These are phyloP conservation scores for Engystomops pustulosus DNA, from an alignment of 2,113 vertebrate genomes.

Conservation along the genomic window DNA sequence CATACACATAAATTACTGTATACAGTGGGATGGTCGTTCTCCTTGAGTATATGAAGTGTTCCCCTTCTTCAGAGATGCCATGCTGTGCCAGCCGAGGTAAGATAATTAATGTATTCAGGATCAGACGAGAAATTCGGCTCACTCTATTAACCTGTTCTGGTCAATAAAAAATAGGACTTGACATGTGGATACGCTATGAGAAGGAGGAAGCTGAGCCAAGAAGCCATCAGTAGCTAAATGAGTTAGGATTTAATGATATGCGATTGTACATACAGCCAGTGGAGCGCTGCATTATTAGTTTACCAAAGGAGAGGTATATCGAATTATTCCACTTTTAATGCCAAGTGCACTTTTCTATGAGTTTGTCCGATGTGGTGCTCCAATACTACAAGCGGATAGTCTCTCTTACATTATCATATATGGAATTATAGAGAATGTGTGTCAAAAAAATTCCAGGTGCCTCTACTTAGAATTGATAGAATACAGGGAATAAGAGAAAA, in stretches of 20 bases:
- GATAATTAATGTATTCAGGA: slow-evolving; percentile 1
- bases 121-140: background rate
- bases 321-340: too few relatives aligned
- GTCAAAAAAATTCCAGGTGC: too few relatives aligned
- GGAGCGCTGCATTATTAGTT: background rate
- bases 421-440: too few relatives aligned
- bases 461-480: too few relatives aligned
- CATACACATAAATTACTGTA: background rate
- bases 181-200: background rate
- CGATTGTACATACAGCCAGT: background rate
- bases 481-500: too few relatives aligned
- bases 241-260: background rate
- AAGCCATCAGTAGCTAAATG: background rate
- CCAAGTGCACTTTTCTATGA: too few relatives aligned
- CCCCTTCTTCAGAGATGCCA: background rate
- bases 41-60: background rate
- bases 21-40: background rate
- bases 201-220: background rate
- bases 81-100: background rate
- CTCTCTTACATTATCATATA: too few relatives aligned
- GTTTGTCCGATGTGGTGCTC: too few relatives aligned
- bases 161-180: background rate
- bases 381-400: too few relatives aligned
- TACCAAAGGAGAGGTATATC: too few relatives aligned
- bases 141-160: slow-evolving; percentile 28